Conservation (phyloP, 1,140 invertebrate genomes). For the Drosophila oshimai region DNA sequence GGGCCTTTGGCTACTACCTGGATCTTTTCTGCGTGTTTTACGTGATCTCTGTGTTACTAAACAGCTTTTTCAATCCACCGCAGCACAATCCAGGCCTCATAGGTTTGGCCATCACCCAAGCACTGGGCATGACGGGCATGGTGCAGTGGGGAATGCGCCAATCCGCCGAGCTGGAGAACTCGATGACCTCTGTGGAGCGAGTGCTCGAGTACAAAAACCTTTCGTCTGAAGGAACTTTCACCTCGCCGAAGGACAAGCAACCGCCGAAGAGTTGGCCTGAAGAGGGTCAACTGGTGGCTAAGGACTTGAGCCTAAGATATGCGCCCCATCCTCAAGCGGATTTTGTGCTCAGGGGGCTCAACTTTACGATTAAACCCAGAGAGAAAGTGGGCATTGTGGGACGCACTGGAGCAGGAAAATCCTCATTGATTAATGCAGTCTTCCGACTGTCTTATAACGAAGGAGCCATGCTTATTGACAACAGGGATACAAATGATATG, state of each 20-base stretch:
- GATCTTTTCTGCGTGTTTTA: conserved; percentile 88
- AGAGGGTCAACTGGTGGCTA: conserved; percentile 87
- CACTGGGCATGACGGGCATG: conserved; percentile 90
- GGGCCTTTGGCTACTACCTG: conserved; percentile 92
- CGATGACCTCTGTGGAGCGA: conserved; percentile 91
- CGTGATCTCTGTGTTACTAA: conserved; percentile 87
- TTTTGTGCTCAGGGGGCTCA: conserved; percentile 86
- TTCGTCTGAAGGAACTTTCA: conserved; percentile 85
- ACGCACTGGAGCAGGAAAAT: conserved; percentile 92
- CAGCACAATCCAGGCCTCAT: conserved; percentile 86
- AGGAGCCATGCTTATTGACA: conserved; percentile 86
- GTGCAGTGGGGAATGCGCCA: conserved; percentile 85
- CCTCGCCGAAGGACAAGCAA: conserved; percentile 85
- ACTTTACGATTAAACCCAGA: conserved; percentile 83
- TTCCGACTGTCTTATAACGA: conserved; percentile 85
- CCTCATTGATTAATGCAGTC: conserved; percentile 88
- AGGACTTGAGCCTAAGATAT: conserved; percentile 85
- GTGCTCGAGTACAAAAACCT: conserved; percentile 90
- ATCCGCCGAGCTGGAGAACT: conserved; percentile 88
- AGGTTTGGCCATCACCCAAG: conserved; percentile 93
- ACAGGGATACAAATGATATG: conserved; percentile 85
- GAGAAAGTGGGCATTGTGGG: conserved; percentile 88
- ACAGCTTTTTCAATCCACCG: conserved; percentile 84
- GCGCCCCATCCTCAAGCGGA: conserved; percentile 84
- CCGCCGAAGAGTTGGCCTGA: conserved; percentile 88